A percentile compares a stretch with the other conserved stretches of the same genome.
These are phyloP conservation scores for Amniataba percoides DNA, from an alignment of 2,797 vertebrate genomes.

Conservation along the genomic window DNA sequence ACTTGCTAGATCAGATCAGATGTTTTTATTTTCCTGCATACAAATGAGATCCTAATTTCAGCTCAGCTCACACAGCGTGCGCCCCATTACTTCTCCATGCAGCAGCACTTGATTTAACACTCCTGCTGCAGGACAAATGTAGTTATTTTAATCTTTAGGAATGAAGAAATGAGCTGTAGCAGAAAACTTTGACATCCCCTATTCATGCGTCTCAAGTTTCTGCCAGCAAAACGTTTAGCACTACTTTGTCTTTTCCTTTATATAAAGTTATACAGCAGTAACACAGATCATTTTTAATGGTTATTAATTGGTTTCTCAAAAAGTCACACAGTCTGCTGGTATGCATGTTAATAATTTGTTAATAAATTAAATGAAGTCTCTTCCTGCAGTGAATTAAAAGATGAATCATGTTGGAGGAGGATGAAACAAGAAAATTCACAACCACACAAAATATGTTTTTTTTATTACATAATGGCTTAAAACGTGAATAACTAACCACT, in stretches of 20 bases:
- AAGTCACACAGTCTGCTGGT: not conserved
- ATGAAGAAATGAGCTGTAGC: not conserved
- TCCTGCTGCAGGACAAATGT: too few species aligned
- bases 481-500: not conserved
- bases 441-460: not conserved
- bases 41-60: not conserved
- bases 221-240: not conserved
- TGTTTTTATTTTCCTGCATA: not conserved
- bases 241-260: not conserved
- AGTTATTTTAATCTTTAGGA: not conserved
- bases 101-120: conserved; percentile 2
- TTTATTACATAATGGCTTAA: not conserved
- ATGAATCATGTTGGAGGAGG: not conserved
- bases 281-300: not conserved
- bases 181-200: not conserved
- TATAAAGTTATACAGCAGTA: not conserved
- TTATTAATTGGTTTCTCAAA: too few species aligned
- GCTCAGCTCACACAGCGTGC: too few species aligned
- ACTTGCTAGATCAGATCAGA: not conserved
- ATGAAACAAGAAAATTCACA: not conserved
- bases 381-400: not conserved
- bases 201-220: not conserved
- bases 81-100: not conserved
- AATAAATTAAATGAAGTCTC: not conserved
- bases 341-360: not conserved